A percentile compares a stretch with the other conserved stretches of the same genome.
These are phyloP conservation scores for Anas bahamensis DNA, from an alignment of 2,797 vertebrate genomes.

Conservation along the genomic window DNA sequence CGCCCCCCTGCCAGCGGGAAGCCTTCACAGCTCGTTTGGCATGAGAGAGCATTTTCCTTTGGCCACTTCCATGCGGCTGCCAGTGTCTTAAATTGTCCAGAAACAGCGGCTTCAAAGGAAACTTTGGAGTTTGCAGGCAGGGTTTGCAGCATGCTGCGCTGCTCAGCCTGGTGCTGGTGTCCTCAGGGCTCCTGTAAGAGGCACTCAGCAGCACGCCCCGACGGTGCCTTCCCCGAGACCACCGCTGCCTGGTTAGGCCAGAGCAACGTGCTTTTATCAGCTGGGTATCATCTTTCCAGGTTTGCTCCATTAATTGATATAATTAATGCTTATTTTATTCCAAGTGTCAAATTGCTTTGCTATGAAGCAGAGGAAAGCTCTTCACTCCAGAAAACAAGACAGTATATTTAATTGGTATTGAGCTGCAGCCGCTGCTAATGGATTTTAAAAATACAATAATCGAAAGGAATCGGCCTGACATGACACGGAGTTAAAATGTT, in stretches of 20 bases:
- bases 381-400: background rate
- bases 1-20: background rate
- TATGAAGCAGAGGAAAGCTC: background rate
- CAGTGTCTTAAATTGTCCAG: background rate
- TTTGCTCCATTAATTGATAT: background rate
- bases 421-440: background rate
- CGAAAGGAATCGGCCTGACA: background rate
- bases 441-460: conserved; percentile 51
- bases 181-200: background rate
- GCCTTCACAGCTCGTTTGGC: background rate
- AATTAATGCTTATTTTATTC: conserved; percentile 55
- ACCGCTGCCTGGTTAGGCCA: background rate
- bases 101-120: background rate
- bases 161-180: background rate
- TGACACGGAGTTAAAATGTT: background rate
- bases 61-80: background rate
- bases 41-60: background rate
- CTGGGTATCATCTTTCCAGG: background rate
- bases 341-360: conserved; percentile 20
- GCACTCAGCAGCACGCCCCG: accelerated
- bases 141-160: background rate
- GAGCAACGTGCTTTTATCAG: background rate
- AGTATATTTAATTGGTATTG: conserved; percentile 33
- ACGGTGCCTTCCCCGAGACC: background rate
- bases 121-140: background rate